Evolutionary conservation across 2,113 vertebrate species (phyloP), one percentile per base, ranked within the genome.

Genomic region (Indicator maculatus): DNA sequence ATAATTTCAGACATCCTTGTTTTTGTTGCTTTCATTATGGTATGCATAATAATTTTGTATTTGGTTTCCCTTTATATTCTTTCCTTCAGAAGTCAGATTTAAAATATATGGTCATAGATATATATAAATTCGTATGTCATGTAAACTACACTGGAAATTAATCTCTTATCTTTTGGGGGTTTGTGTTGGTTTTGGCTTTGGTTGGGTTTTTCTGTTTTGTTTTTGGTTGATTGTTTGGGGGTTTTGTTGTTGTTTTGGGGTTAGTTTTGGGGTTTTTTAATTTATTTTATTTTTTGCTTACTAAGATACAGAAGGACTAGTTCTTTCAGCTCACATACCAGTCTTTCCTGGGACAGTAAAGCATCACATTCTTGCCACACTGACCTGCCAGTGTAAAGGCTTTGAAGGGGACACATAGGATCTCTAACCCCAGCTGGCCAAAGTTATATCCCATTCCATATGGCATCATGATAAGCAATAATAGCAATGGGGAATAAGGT

Each of bases 301-400:
- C 3, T 33, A 45, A 52, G 50, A 16, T 17, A 31, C 13, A 74
- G 45, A 78, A 58, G 7, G 4, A 74, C 3, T 1, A 14, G 8
- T 31, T 87, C 4, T 89, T 17, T 89, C 58, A 53, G 5, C 5
- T 85, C 8, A 19, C 45, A 2, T 47, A 13, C 33, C 45, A 18
- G 5, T 66, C 70, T 90, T 78, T 33, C 3, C 14, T 30, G 10
- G 5, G 12, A 38, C 6, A 56, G 28, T 30, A 30, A 30, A 36
- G 20, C 11, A 17, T 50, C 16, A 47, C 45, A 12, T 28, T 2
- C 27, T 55, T 56, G 19, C 60, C 17, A n/a, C 10, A 3, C 11
- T 6, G 5, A 8, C 23, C 11, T 2, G 3, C 12, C 28, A 56
- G 28, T 0, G 3, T 56, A 16, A 2, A 45, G 33, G 8, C 4